Conservation (phyloP, 2,888 invertebrate species). For the Drosophila flavopinicola region DNA sequence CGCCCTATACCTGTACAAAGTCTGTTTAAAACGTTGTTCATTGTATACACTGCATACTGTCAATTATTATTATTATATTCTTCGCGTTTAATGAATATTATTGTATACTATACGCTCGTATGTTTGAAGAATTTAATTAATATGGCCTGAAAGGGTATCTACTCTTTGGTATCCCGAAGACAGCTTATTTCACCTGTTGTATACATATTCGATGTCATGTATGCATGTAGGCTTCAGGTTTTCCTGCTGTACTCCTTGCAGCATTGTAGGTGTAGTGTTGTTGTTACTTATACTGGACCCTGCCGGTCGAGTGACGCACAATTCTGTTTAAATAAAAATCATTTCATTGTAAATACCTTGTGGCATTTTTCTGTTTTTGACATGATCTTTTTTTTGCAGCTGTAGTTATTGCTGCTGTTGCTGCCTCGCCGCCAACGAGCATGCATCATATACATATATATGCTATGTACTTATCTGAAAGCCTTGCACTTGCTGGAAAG, state of each 20-base stretch:
- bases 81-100: too few relatives aligned
- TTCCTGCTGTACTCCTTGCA: conserved; percentile 10
- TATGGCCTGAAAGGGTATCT: not conserved
- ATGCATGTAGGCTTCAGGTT: conserved; percentile 13
- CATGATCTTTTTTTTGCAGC: conserved; percentile 46
- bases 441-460: conserved; percentile 1
- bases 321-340: conserved; percentile 70
- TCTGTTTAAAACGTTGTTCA: not conserved
- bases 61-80: too few relatives aligned
- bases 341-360: conserved; percentile 66
- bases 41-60: too few relatives aligned
- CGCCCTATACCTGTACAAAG: not conserved
- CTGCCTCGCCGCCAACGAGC: too few relatives aligned
- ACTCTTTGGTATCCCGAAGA: not conserved
- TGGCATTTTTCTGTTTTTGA: conserved; percentile 64
- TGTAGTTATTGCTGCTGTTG: conserved; percentile 19
- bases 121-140: conserved; percentile 1
- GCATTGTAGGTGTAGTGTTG: conserved; percentile 4
- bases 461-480: conserved; percentile 19
- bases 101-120: not conserved
- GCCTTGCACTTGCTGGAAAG: conserved; percentile 52
- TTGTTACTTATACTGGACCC: conserved; percentile 17
- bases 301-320: conserved; percentile 28
- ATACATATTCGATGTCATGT: not conserved
- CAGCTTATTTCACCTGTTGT: not conserved